Evolutionary conservation across 1,140 invertebrate species (phyloP).

Genomic region (Agrypnia vestita): DNA sequence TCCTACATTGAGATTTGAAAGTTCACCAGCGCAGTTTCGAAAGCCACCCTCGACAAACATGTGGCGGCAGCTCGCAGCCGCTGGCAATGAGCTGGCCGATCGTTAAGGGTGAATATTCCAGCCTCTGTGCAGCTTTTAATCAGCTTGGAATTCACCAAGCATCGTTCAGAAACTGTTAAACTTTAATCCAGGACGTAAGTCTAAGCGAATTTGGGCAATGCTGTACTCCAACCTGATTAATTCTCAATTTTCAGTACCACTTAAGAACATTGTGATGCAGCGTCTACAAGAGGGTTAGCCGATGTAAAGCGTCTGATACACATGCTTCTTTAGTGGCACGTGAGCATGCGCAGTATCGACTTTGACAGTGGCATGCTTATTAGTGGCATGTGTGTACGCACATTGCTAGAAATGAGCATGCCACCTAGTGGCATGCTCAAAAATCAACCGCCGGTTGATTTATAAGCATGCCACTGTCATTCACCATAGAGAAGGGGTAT

Average conservation of each 20-base stretch:
- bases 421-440: too few species aligned
- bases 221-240: neutral
- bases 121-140: neutral
- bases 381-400: too few species aligned
- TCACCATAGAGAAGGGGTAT: too few species aligned
- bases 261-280: neutral
- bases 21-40: slow-evolving; percentile 1
- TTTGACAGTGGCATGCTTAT: too few species aligned
- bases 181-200: neutral
- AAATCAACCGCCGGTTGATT: too few species aligned
- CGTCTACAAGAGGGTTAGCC: neutral
- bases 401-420: too few species aligned
- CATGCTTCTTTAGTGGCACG: too few species aligned
- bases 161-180: slow-evolving; percentile 6
- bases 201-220: neutral
- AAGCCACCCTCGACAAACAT: slow-evolving; percentile 29
- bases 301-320: too few species aligned
- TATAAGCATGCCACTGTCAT: too few species aligned
- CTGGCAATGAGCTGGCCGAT: neutral
- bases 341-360: too few species aligned
- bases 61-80: too few species aligned
- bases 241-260: too few species aligned
- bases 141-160: neutral
- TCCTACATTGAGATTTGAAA: neutral
- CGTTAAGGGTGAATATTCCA: slow-evolving; percentile 6